A percentile compares a stretch with the other conserved stretches of the same genome.
These are phyloP conservation scores for Axea sp. DNA, from an alignment of 2,888 invertebrate species.

Conservation along the genomic window DNA sequence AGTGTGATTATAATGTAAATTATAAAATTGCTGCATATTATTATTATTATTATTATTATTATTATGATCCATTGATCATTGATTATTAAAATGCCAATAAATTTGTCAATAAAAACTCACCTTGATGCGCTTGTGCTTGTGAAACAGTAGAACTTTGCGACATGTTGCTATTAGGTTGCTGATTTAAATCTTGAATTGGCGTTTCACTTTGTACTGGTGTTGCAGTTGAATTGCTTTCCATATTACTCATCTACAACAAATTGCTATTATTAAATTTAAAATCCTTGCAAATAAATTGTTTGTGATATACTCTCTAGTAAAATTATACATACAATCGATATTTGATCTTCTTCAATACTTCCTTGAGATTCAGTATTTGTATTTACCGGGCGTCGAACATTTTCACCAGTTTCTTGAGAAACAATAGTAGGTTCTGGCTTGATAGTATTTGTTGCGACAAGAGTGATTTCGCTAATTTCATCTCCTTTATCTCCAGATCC, in stretches of 20 bases:
- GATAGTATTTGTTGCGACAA: slow-evolving; percentile 75
- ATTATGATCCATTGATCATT: no score
- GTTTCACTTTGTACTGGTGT: slow-evolving; percentile 74
- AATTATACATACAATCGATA: slow-evolving; percentile 72
- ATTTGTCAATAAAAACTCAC: slow-evolving; percentile 64
- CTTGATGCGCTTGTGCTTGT: slow-evolving; percentile 75
- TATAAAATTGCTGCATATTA: no score
- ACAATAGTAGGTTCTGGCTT: slow-evolving; percentile 75
- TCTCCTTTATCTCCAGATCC: slow-evolving; percentile 73
- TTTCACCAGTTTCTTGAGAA: slow-evolving; percentile 70
- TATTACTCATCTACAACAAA: slow-evolving; percentile 73
- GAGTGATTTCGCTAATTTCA: slow-evolving; percentile 75
- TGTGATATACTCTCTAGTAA: no score
- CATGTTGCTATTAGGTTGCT: slow-evolving; percentile 72
- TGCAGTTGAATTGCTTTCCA: slow-evolving; percentile 74
- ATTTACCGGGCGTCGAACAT: slow-evolving; percentile 71
- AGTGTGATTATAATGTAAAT: no score
- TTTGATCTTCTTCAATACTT: slow-evolving; percentile 76
- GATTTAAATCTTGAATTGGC: slow-evolving; percentile 74
- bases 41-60: neutral
- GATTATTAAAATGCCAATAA: no score
- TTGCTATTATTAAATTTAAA: neutral
- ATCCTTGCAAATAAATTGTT: no score
- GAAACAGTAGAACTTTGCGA: slow-evolving; percentile 72
- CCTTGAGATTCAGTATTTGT: slow-evolving; percentile 75